phyloP scores from a whole-genome alignment of 2,797 vertebrate species.

The Tauraco hartlaubi region DNA sequence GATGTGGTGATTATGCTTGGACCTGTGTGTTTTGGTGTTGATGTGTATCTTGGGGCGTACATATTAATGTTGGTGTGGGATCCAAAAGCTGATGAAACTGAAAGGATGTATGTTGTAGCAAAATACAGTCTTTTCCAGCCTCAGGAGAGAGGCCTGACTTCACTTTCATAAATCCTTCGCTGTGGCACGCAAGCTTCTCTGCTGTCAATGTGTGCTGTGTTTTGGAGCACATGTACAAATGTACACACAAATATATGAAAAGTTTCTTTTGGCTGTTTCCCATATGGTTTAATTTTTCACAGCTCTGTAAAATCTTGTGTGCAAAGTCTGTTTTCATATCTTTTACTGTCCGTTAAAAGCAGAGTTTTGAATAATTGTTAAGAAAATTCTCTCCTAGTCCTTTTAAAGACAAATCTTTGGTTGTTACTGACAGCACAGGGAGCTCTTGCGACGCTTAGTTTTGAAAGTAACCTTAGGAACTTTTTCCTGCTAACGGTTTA shows the following conservation, averaged over 20 bases:
- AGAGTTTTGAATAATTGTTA: neutral
- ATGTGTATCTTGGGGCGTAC: neutral
- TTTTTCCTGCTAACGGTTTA: neutral
- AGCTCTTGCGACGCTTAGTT: neutral
- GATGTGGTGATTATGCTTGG: neutral
- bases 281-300: conserved; percentile 1
- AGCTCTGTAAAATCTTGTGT: neutral
- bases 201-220: neutral
- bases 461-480: conserved; percentile 13
- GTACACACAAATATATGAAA: neutral
- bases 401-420: neutral
- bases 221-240: neutral
- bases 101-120: neutral
- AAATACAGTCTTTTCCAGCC: neutral
- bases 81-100: neutral
- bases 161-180: neutral
- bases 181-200: neutral
- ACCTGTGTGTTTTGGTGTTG: accelerated
- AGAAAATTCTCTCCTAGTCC: neutral
- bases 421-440: neutral
- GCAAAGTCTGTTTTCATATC: neutral
- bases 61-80: neutral
- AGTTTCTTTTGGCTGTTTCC: neutral
- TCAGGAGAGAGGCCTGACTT: neutral
- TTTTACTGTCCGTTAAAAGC: neutral